phyloP scores from a whole-genome alignment of 2,888 invertebrate genomes.

The Diplazon laetatorius region DNA sequence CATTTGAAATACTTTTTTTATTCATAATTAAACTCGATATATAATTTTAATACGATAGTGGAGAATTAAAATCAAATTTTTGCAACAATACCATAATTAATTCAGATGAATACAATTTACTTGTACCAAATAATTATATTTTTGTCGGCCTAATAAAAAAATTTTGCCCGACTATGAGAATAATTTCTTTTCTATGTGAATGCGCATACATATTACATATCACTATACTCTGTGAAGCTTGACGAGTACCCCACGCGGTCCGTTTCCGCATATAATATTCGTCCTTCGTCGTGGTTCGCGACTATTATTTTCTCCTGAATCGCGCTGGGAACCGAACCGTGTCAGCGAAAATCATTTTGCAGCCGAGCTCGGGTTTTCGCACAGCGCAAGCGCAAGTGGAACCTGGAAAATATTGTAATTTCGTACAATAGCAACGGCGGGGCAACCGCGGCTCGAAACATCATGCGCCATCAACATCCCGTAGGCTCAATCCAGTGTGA shows the following conservation, averaged over 20 bases:
- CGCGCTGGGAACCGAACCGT: conserved; percentile 64
- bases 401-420: conserved; percentile 15
- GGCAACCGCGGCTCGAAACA: background rate
- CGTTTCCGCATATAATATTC: conserved; percentile 2
- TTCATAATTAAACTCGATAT: too few species aligned
- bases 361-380: background rate
- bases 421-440: background rate
- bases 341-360: conserved; percentile 65
- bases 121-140: too few species aligned
- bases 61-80: too few species aligned
- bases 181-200: too few species aligned
- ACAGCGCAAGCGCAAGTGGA: conserved; percentile 11
- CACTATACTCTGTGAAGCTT: background rate
- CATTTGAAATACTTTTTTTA: too few species aligned
- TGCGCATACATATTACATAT: too few species aligned
- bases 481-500: conserved; percentile 23
- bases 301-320: conserved; percentile 39
- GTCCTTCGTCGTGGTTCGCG: conserved; percentile 9
- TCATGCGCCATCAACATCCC: conserved; percentile 3
- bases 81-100: too few species aligned
- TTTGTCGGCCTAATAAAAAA: too few species aligned
- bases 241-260: too few species aligned
- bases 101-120: too few species aligned
- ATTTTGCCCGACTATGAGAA: too few species aligned
- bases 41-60: too few species aligned